Percentiles rank a stretch among this genome's conserved stretches.
phyloP scores from a whole-genome alignment of 2,113 vertebrate genomes.

The Mustelus asterias region DNA sequence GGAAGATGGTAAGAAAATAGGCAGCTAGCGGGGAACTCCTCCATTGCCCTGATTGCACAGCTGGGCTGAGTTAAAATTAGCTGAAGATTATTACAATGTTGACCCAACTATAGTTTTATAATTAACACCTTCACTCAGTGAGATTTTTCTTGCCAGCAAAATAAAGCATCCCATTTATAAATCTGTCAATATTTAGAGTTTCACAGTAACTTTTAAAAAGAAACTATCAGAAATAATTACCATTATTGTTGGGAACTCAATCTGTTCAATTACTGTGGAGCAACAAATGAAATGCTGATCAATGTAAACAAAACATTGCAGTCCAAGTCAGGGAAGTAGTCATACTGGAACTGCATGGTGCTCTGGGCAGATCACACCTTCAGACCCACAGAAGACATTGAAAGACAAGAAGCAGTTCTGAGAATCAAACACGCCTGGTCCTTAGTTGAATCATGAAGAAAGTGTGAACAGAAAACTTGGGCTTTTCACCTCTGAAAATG shows the following conservation, averaged over 20 bases:
- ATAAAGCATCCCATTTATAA: background rate
- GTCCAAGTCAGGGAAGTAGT: background rate
- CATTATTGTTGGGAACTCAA: background rate
- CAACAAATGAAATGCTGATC: background rate
- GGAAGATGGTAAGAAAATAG: background rate
- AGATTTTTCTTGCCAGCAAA: background rate
- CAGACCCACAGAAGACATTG: background rate
- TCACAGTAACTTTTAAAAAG: background rate
- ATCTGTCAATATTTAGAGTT: background rate
- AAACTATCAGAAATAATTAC: background rate
- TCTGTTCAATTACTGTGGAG: background rate
- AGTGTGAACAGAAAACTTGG: background rate
- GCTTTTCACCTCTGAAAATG: background rate
- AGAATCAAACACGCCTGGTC: background rate
- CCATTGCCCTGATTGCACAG: background rate
- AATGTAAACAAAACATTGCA: background rate
- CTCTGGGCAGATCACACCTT: background rate
- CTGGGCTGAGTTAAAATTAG: background rate
- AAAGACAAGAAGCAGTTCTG: background rate
- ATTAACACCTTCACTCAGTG: background rate
- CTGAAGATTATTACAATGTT: background rate
- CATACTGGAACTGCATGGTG: background rate
- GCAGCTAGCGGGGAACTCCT: background rate
- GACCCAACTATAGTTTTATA: background rate
- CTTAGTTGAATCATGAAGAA: background rate